Conservation (phyloP, 2,797 vertebrate genomes). For the Poliocrania exsul region DNA sequence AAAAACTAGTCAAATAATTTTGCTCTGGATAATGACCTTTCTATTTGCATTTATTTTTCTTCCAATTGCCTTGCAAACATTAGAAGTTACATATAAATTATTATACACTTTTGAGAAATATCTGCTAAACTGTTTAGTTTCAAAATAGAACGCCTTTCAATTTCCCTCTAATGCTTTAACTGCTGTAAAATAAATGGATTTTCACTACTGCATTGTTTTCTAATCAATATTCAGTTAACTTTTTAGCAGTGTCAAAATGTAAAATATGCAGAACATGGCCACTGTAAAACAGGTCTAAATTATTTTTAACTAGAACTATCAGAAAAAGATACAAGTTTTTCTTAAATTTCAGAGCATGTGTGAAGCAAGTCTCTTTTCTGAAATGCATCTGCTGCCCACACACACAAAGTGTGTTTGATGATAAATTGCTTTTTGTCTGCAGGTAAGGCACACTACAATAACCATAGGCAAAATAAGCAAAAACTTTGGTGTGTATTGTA, state of each 20-base stretch:
- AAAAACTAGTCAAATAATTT: constrained; percentile 22
- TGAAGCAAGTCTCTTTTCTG: not conserved
- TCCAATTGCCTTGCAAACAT: constrained; percentile 38
- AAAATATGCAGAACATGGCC: not conserved
- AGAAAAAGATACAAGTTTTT: not conserved
- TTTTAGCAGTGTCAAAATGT: constrained; percentile 1
- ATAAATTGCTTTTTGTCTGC: not conserved
- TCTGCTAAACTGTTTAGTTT: constrained; percentile 32
- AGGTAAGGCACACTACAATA: not conserved
- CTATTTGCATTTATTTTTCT: constrained; percentile 48
- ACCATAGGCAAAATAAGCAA: not conserved
- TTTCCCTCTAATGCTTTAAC: constrained; percentile 42
- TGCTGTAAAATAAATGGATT: constrained; percentile 48
- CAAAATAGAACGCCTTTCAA: constrained; percentile 34
- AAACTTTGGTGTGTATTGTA: not conserved
- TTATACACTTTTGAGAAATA: constrained; percentile 33
- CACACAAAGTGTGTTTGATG: not conserved
- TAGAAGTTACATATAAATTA: constrained; percentile 50
- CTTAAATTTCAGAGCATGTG: not conserved
- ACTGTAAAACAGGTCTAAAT: not conserved
- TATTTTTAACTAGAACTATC: not conserved
- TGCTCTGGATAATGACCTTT: constrained; percentile 26
- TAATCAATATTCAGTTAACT: constrained; percentile 51
- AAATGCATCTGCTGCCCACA: not conserved
- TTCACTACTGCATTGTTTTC: constrained; percentile 22